A percentile compares a stretch with the other conserved stretches of the same genome.
These are phyloP conservation scores for Pteropus alecto DNA, from an alignment of 2,113 vertebrate species.

Conservation along the genomic window DNA sequence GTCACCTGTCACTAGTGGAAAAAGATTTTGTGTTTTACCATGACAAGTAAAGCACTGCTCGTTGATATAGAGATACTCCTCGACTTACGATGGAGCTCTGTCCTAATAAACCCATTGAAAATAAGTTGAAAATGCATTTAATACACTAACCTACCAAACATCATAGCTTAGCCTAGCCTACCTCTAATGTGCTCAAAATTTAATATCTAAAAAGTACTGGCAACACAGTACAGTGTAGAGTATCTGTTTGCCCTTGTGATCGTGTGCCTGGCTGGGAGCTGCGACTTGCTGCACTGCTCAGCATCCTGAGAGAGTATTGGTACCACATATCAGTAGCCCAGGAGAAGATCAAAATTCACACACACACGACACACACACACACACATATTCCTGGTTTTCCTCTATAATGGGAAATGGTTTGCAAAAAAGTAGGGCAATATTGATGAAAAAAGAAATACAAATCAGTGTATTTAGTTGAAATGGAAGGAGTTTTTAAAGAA, in stretches of 20 bases:
- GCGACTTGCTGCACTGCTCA: fast-evolving
- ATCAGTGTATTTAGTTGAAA: neutral
- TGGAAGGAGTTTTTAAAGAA: neutral
- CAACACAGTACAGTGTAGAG: neutral
- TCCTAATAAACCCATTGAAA: neutral
- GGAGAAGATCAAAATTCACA: neutral
- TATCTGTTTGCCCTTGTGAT: neutral
- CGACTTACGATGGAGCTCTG: neutral
- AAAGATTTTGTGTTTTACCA: neutral
- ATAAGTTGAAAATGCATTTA: neutral
- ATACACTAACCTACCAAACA: neutral
- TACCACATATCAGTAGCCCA: neutral
- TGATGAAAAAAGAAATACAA: neutral
- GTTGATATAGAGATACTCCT: neutral
- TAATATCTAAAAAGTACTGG: neutral
- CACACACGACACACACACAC: neutral
- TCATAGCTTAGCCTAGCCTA: neutral
- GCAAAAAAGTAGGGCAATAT: neutral
- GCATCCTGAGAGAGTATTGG: neutral
- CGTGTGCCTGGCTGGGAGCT: neutral
- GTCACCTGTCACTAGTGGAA: neutral
- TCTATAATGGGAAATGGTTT: neutral
- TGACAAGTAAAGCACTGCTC: neutral
- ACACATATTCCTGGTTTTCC: neutral
- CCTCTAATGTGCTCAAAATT: neutral